These are phyloP conservation scores for Urocolius indicus DNA, from an alignment of 2,113 vertebrate species.

Conservation along the genomic window DNA sequence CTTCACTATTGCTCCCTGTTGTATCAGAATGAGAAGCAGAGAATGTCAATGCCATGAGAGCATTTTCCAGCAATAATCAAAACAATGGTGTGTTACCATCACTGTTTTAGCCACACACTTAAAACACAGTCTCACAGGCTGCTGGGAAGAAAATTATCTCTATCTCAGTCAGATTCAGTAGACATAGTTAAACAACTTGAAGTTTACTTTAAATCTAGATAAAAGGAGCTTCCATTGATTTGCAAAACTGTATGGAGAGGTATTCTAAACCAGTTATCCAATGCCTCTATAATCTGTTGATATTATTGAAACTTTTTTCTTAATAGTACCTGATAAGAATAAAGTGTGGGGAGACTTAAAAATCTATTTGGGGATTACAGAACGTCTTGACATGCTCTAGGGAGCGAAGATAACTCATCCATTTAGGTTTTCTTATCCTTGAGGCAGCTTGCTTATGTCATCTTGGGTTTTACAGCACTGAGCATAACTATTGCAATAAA, in stretches of 20 bases:
- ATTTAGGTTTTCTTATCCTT: constrained; percentile 8
- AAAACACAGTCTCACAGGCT: neutral
- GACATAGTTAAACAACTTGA: neutral
- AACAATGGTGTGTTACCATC: neutral
- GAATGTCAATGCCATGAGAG: neutral
- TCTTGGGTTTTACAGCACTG: neutral
- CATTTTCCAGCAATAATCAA: neutral
- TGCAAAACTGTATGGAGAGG: neutral
- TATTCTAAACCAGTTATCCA: neutral
- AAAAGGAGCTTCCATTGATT: neutral
- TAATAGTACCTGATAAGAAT: neutral
- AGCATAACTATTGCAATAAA: neutral
- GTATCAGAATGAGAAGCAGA: neutral
- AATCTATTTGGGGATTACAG: neutral
- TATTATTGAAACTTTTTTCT: neutral
- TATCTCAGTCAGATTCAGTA: neutral
- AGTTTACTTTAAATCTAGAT: neutral
- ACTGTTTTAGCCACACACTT: neutral
- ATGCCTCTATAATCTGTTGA: neutral
- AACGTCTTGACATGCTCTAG: neutral
- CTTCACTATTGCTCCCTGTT: neutral
- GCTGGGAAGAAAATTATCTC: neutral
- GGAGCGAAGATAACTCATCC: neutral
- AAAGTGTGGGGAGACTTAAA: neutral
- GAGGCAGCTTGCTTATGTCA: neutral